These are phyloP conservation scores for Nycticebus coucang DNA, from an alignment of 2,113 vertebrate species.

Conservation along the genomic window DNA sequence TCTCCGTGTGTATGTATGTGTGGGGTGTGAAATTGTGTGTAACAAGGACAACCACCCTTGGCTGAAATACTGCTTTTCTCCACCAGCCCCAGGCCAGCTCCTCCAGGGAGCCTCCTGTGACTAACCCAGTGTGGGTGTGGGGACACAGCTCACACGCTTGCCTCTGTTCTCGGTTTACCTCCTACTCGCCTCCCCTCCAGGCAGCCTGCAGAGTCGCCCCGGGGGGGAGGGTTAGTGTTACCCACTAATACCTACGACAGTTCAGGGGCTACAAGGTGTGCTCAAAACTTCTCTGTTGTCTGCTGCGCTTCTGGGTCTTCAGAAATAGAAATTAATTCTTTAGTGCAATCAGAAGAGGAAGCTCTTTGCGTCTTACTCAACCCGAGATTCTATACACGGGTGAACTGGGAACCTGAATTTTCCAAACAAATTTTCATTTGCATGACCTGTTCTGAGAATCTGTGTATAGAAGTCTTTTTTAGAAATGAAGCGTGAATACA, in stretches of 20 bases:
- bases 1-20: not conserved
- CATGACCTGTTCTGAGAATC: not conserved
- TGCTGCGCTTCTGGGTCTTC: not conserved
- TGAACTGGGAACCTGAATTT: not conserved
- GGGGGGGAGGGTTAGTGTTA: rapidly evolving
- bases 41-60: not conserved
- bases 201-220: not conserved
- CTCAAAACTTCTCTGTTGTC: not conserved
- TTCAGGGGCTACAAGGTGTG: not conserved
- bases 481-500: not conserved
- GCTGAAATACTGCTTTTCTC: not conserved
- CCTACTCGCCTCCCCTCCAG: not conserved
- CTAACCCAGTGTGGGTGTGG: rapidly evolving
- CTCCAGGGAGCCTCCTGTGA: not conserved
- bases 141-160: rapidly evolving
- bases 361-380: not conserved
- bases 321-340: not conserved
- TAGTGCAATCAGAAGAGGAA: not conserved
- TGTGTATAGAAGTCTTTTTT: not conserved
- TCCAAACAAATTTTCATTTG: not conserved
- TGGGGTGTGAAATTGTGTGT: not conserved
- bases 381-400: not conserved
- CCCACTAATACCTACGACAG: not conserved
- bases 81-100: not conserved
- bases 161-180: not conserved